Evolutionary conservation across 2,113 vertebrate genomes (phyloP).

Genomic region (Corythornis madagascariensis): DNA sequence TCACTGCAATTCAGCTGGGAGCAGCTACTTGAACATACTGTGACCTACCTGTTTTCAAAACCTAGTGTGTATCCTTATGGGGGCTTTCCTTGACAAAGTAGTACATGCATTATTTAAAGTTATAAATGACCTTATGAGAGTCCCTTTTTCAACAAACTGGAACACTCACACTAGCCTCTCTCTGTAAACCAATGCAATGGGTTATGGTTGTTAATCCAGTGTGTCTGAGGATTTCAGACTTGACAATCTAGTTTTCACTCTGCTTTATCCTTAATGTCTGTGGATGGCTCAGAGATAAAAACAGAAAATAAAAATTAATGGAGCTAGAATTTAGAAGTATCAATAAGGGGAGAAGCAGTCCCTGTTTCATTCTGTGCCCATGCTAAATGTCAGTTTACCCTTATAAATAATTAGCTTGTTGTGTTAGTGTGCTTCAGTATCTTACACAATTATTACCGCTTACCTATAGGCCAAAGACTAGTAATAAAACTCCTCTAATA

Average conservation of each 20-base stretch:
- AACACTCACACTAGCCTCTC: rapidly evolving
- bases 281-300: neutral
- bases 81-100: neutral
- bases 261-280: neutral
- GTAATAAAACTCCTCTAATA: neutral
- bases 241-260: neutral
- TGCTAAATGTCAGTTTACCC: neutral
- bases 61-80: neutral
- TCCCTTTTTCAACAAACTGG: neutral
- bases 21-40: neutral
- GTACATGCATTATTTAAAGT: neutral
- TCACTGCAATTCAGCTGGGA: neutral
- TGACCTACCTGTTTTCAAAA: neutral
- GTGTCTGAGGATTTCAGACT: neutral
- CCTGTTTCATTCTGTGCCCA: neutral
- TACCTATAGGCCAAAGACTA: neutral
- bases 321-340: neutral
- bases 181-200: neutral
- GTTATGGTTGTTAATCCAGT: neutral
- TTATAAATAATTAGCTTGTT: neutral
- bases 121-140: neutral
- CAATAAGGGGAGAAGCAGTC: neutral
- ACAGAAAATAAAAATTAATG: neutral
- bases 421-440: neutral
- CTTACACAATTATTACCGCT: neutral